Evolutionary conservation across 2,797 vertebrate genomes (phyloP).

Genomic region (Oreochromis mossambicus): DNA sequence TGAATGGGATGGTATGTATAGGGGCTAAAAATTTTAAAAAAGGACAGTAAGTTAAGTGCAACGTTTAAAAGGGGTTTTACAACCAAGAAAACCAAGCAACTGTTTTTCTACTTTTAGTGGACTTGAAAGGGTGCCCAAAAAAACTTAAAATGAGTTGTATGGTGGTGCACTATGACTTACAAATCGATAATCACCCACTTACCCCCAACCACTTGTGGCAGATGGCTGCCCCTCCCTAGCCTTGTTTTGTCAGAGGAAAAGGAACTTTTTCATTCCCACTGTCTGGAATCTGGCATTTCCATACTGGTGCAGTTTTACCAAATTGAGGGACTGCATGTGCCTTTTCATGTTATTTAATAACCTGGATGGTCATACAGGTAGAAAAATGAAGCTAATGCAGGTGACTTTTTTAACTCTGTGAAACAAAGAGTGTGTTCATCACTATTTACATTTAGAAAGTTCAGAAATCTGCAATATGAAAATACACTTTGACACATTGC

Average conservation of each 20-base stretch:
- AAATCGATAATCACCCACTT: background rate
- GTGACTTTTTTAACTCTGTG: background rate
- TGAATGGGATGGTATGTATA: background rate
- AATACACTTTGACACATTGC: background rate
- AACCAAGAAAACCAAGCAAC: background rate
- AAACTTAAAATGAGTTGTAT: background rate
- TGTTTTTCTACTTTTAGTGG: background rate
- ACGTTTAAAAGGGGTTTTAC: background rate
- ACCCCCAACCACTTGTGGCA: background rate
- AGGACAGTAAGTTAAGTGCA: background rate
- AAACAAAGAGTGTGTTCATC: background rate
- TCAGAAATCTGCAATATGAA: background rate
- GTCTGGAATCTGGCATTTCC: background rate
- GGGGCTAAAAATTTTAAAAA: background rate
- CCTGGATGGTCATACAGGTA: background rate
- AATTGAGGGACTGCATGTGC: background rate
- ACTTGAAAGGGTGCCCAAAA: background rate
- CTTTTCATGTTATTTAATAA: background rate
- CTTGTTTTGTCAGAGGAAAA: background rate
- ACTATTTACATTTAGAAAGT: background rate
- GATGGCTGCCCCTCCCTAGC: background rate
- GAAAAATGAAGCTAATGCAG: background rate
- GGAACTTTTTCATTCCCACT: background rate
- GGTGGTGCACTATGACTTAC: background rate
- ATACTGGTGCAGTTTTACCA: background rate